These are phyloP conservation scores for Noctua comes DNA, from an alignment of 2,888 invertebrate species.

Conservation along the genomic window DNA sequence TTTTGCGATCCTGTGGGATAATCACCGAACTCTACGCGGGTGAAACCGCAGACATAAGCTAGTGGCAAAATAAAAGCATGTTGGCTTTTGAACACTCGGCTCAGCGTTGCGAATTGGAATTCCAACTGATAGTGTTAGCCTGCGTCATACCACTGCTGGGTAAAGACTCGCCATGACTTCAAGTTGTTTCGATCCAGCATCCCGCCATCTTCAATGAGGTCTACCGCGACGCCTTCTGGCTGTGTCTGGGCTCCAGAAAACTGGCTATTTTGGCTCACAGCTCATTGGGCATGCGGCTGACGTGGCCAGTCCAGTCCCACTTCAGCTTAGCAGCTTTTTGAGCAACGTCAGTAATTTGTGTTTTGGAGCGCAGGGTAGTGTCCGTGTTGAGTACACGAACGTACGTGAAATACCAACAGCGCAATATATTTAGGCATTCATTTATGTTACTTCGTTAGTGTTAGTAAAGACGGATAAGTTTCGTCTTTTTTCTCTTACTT, in stretches of 20 bases:
- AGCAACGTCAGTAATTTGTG: background rate
- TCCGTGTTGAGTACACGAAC: background rate
- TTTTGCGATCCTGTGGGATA: background rate
- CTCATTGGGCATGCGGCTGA: background rate
- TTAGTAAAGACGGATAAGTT: background rate
- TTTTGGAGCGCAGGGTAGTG: background rate
- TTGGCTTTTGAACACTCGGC: background rate
- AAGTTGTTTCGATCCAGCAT: background rate
- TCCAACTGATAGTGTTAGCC: background rate
- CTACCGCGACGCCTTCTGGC: background rate
- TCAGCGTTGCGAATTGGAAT: background rate
- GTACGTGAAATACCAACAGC: background rate
- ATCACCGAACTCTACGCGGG: background rate
- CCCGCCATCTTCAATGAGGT: background rate
- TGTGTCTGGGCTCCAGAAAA: background rate
- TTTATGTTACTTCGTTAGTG: conserved; percentile 1
- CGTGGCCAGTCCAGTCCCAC: background rate
- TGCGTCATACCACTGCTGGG: background rate
- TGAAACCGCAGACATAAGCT: background rate
- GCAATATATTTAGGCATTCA: background rate
- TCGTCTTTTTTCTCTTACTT: background rate
- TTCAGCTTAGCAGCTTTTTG: background rate
- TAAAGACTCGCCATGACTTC: background rate
- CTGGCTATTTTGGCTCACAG: background rate
- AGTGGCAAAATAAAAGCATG: background rate